phyloP scores from a whole-genome alignment of 1,140 invertebrate species.

The Gonioctena quinquepunctata region DNA sequence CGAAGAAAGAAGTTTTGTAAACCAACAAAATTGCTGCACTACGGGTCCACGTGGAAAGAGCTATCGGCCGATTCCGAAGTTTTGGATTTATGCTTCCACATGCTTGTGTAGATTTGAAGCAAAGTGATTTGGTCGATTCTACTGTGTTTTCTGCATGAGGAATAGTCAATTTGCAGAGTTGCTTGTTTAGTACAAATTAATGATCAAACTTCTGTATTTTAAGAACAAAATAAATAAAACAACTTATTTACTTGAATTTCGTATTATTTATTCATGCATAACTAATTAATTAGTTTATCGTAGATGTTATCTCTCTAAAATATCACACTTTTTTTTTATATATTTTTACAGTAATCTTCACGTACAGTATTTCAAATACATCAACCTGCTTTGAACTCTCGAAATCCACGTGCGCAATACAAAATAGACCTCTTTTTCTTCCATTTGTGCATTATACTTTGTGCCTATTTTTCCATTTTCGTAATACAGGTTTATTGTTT shows the following conservation, averaged over 20 bases:
- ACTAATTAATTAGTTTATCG: conserved; percentile 12
- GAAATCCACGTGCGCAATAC: no score
- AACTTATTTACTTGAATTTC: no score
- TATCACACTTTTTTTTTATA: not conserved
- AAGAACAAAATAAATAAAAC: no score
- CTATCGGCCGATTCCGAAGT: no score
- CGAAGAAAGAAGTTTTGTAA: conserved; percentile 42
- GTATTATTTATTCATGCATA: no score
- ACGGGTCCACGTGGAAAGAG: no score
- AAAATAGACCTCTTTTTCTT: no score
- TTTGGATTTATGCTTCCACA: conserved; percentile 53
- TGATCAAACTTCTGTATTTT: no score
- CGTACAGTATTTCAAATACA: conserved; percentile 17
- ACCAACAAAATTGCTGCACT: conserved; percentile 53
- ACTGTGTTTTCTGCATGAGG: no score
- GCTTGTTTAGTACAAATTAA: no score
- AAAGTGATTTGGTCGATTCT: conserved; percentile 9
- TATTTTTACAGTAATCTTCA: not conserved
- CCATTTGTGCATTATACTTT: conserved; percentile 57
- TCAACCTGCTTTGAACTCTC: conserved; percentile 39
- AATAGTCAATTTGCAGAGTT: no score
- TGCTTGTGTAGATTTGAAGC: conserved; percentile 40
- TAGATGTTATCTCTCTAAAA: conserved; percentile 8
- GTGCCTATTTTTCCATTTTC: conserved; percentile 39
- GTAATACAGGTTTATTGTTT: no score